These are phyloP conservation scores for Podargus strigoides DNA, from an alignment of 2,797 vertebrate genomes.

Conservation along the genomic window DNA sequence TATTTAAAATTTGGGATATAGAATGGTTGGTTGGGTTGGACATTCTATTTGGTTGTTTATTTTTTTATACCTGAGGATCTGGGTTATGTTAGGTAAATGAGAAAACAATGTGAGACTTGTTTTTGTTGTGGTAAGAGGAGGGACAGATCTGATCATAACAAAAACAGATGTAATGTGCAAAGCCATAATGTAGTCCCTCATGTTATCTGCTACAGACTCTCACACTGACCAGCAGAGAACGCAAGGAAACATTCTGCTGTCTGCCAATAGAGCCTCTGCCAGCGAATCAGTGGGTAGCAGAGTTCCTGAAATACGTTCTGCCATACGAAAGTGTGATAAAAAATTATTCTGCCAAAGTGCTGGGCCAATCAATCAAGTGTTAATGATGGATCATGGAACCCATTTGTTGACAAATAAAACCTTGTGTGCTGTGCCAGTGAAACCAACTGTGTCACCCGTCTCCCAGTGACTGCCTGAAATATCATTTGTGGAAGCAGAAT, in stretches of 20 bases:
- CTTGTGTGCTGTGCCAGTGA: slow-evolving; percentile 44
- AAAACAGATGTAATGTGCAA: slow-evolving; percentile 50
- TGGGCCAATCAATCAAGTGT: slow-evolving; percentile 67
- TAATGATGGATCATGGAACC: slow-evolving; percentile 68
- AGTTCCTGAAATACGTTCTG: slow-evolving; percentile 46
- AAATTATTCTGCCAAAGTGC: slow-evolving; percentile 21
- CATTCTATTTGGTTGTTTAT: not conserved
- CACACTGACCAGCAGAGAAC: slow-evolving; percentile 10
- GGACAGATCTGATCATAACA: slow-evolving; percentile 33
- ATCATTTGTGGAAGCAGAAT: slow-evolving; percentile 8
- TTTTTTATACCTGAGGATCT: not conserved
- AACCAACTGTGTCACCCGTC: slow-evolving; percentile 49
- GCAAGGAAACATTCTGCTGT: not conserved
- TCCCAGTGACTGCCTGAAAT: slow-evolving; percentile 41
- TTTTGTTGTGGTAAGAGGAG: slow-evolving; percentile 37
- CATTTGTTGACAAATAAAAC: slow-evolving; percentile 74
- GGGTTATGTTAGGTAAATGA: not conserved
- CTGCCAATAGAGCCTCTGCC: slow-evolving; percentile 33
- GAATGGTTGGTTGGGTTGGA: not conserved
- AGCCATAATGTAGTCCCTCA: slow-evolving; percentile 8
- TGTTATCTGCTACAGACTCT: slow-evolving; percentile 16
- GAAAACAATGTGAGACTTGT: not conserved
- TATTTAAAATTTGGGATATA: not conserved
- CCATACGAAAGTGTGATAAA: slow-evolving; percentile 17
- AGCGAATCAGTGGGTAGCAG: not conserved